Base-by-base conservation (phyloP, 2,888 invertebrate species). In the Cepaea hortensis region DNA sequence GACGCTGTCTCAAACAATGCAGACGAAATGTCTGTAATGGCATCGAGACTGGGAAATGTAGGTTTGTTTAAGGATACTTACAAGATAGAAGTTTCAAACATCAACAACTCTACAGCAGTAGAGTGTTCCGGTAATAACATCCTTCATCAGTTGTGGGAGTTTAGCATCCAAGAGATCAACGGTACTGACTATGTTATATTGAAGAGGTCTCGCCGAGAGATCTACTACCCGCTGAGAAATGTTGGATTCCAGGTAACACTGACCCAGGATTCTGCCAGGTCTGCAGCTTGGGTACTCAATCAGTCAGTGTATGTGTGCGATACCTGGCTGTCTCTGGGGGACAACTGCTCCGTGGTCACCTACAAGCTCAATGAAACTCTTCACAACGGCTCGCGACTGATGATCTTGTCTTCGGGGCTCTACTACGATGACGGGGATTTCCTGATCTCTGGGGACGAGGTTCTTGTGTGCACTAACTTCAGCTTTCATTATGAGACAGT, bases 351-450 rank as follows among this genome's bases (percentile, higher is more conserved):
- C 13, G 62, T 85, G 23, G 72, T 80, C 3, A 20, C 46, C 2
- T 81, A 81, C 65, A 55, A 13, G 20, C 23, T 80, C 20, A 85
- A 62, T 50, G 73, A 81, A 62, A 85, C 85, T 68, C 15, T 23
- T 11, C 46, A 70, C 46, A 80, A 81, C n/a, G 81, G 81, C 11
- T 48, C 80, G 13, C 15, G 15, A 13, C 73, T 85, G 15, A 20
- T 20, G 3, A 15, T 81, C 3, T 4, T 46, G 3, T 13, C 3
- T 7, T 72, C 85, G 6, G 61, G 61, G 20, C 9, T 73, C 3
- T 46, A 2, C 61, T 80, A 81, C 20, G 13, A 35, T n/a, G 11
- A 61, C 1, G 23, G 46, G 11, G 61, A 73, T 35, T 85, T 35
- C 46, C 62, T 81, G 61, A 50, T 85, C 20, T 65, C 23, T 13